phyloP scores from a whole-genome alignment of 2,888 invertebrate genomes.

The Onthophagus sagittarius region DNA sequence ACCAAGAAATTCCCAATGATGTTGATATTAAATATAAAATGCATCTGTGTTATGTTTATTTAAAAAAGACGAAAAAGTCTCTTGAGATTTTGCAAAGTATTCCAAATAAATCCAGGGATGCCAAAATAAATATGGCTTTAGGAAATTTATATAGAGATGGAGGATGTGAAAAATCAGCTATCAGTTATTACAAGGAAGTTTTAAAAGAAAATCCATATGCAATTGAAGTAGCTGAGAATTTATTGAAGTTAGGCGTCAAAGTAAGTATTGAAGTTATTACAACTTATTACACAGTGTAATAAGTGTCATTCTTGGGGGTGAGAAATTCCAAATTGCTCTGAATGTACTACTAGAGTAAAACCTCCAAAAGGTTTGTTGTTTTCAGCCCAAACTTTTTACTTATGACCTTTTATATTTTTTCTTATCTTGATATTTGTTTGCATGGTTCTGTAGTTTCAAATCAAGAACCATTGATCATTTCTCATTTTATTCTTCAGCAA shows the following conservation, averaged over 20 bases:
- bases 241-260: constrained; percentile 62
- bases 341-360: no score
- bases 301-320: no score
- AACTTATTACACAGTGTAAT: no score
- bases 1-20: constrained; percentile 54
- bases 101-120: constrained; percentile 63
- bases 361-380: no score
- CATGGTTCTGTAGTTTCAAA: no score
- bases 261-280: no score
- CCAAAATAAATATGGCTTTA: constrained; percentile 73
- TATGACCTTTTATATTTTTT: no score
- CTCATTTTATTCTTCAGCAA: no score
- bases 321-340: no score
- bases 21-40: constrained; percentile 70
- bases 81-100: constrained; percentile 54
- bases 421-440: no score
- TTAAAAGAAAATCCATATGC: constrained; percentile 67
- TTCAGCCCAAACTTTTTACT: no score
- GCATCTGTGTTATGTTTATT: constrained; percentile 63
- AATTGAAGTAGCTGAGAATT: constrained; percentile 68
- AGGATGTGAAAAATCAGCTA: constrained; percentile 68
- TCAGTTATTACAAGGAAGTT: constrained; percentile 75
- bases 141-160: constrained; percentile 68
- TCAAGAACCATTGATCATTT: no score
- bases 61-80: constrained; percentile 63